These are phyloP conservation scores for Saccopteryx leptura DNA, from an alignment of 2,113 vertebrate species.

Conservation along the genomic window DNA sequence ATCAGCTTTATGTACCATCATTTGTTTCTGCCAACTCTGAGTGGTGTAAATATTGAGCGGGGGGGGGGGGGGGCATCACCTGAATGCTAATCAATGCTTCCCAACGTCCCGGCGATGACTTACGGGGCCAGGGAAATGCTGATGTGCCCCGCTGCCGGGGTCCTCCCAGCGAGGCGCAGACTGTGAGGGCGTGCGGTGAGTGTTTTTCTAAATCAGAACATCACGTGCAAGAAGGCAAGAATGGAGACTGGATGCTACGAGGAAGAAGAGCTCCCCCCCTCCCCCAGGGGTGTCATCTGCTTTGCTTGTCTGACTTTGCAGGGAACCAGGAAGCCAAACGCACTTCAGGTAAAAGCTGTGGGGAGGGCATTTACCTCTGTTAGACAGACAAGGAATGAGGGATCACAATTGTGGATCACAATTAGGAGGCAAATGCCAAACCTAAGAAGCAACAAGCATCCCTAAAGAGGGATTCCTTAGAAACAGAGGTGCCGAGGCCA, in stretches of 20 bases:
- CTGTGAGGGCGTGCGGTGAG: constrained; percentile 45
- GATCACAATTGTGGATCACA: no score
- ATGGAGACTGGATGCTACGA: background rate
- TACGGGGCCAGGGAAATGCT: background rate
- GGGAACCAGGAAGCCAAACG: background rate
- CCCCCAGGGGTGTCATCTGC: rapidly evolving
- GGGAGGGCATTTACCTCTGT: background rate
- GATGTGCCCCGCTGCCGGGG: no score
- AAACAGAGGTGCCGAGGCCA: background rate
- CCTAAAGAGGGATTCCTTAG: no score
- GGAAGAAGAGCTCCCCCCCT: background rate
- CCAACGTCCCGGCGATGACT: constrained; percentile 92
- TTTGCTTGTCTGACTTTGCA: background rate
- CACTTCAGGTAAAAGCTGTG: background rate
- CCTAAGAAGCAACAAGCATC: background rate
- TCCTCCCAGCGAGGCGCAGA: constrained; percentile 76
- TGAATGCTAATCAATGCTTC: constrained; percentile 92
- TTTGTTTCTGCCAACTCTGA: constrained; percentile 90
- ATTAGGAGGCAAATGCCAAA: no score
- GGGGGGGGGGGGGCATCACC: constrained; percentile 86
- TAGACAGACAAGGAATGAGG: background rate
- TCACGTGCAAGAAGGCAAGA: constrained; percentile 84
- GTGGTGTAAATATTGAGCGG: constrained; percentile 92
- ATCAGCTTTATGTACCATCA: constrained; percentile 90
- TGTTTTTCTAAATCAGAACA: constrained; percentile 89